Base-by-base conservation (phyloP, 1,140 invertebrate genomes). In the Hirudo medicinalis region DNA sequence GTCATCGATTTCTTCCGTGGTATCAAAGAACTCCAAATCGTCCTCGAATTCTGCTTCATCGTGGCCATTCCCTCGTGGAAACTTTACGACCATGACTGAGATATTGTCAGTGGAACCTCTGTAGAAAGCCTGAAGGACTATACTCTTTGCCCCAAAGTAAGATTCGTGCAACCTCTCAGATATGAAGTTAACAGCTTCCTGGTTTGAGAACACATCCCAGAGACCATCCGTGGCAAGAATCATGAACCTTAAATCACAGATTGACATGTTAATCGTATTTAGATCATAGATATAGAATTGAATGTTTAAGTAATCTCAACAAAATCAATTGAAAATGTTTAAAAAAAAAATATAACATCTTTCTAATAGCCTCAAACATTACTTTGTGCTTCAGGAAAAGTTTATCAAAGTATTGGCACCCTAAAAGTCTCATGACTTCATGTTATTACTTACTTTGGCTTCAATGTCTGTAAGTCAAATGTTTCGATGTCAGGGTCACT, bases 91-190 rank as follows among this genome's bases (percentile, higher is more conserved):
- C 78, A 97, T 84, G 20, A 96, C 91, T 40, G 92, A 94, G 69
- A 97, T 95, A 83, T 97, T 97, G 83, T 97, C 94, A 70, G 91
- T 85, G 5, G 93, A 95, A 32, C 92, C 92, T 76, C 90, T 86
- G 77, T 90, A 88, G 80, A 90, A 93, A n/a, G 93, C 91, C 82
- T 94, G 89, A 73, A 91, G 83, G 17, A 90, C 89, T 72, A 97
- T 85, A 78, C 89, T 91, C 82, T 92, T 92, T 54, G 93, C 92
- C 71, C 92, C 92, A 83, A 86, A 91, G 80, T 89, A 87, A 27
- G 90, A 86, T 82, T 94, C 91, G 76, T 90, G 85, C 25, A 94
- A 84, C 53, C 78, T 73, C 20, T 80, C 78, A 71, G 76, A 78
- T 11, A 80, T 77, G 40, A 71, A 55, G 75, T 88, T 87, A 19